These are phyloP conservation scores for Bombus haemorrhoidalis DNA, from an alignment of 1,140 invertebrate species.

Conservation along the genomic window DNA sequence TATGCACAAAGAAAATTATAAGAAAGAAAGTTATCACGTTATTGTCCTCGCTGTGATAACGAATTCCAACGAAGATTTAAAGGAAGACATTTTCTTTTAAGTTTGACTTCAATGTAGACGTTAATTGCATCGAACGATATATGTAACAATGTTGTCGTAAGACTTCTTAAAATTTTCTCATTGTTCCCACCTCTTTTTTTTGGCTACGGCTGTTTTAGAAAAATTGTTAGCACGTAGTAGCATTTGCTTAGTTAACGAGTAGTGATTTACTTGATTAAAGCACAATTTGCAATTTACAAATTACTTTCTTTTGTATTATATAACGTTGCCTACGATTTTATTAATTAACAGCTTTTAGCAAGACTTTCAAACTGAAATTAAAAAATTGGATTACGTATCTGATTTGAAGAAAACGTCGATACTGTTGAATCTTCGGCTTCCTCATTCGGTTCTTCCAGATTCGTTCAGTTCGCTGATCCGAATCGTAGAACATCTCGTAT, in stretches of 20 bases:
- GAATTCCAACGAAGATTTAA: too few relatives aligned
- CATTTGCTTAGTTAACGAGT: too few relatives aligned
- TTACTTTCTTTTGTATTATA: too few relatives aligned
- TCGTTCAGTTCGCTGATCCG: background rate
- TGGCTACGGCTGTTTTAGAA: too few relatives aligned
- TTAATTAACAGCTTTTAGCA: background rate
- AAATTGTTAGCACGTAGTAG: too few relatives aligned
- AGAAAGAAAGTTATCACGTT: background rate
- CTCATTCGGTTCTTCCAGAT: background rate
- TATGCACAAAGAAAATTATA: too few relatives aligned
- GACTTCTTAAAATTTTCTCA: too few relatives aligned
- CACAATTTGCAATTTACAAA: background rate
- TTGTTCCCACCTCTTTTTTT: fast-evolving
- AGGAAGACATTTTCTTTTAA: background rate
- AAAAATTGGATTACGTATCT: background rate
- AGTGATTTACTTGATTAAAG: background rate
- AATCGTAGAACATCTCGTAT: background rate
- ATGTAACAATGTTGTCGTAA: too few relatives aligned
- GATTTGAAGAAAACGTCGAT: background rate
- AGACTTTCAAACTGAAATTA: background rate
- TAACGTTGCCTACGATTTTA: too few relatives aligned
- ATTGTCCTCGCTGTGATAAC: background rate
- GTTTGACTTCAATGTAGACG: too few relatives aligned
- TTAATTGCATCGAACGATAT: too few relatives aligned
- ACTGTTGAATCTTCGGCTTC: too few relatives aligned